Evolutionary conservation across 2,888 invertebrate species (phyloP).

Genomic region (Melanargia galathea): DNA sequence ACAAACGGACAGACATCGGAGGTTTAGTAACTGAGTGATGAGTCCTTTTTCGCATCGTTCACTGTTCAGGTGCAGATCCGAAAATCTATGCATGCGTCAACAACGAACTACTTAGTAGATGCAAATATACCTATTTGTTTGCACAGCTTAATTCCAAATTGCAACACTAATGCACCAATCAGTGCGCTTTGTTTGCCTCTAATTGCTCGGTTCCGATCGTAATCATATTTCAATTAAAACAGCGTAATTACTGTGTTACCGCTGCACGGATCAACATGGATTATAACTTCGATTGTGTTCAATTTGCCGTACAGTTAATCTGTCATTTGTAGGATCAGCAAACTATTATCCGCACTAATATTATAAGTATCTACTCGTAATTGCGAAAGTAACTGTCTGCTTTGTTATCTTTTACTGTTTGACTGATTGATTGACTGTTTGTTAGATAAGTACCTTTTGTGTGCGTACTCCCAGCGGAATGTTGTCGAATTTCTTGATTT

Average conservation of each 20-base stretch:
- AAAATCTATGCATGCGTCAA: not conserved
- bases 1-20: too few species aligned
- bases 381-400: too few species aligned
- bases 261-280: not conserved
- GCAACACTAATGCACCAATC: conserved; percentile 10
- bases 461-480: too few species aligned
- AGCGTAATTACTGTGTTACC: conserved; percentile 14
- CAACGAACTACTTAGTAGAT: not conserved
- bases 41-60: too few species aligned
- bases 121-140: not conserved
- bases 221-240: conserved; percentile 17
- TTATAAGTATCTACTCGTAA: too few species aligned
- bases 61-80: too few species aligned
- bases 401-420: too few species aligned
- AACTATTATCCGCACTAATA: too few species aligned
- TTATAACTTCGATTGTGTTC: conserved; percentile 3
- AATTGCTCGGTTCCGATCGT: conserved; percentile 1
- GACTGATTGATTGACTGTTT: too few species aligned
- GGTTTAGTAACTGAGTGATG: too few species aligned
- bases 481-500: too few species aligned
- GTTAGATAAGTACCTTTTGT: too few species aligned
- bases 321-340: not conserved
- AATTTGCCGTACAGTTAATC: not conserved
- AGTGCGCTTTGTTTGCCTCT: not conserved
- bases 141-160: conserved; percentile 3